Conservation (phyloP, 2,113 vertebrate genomes). For the Smithornis capensis region DNA sequence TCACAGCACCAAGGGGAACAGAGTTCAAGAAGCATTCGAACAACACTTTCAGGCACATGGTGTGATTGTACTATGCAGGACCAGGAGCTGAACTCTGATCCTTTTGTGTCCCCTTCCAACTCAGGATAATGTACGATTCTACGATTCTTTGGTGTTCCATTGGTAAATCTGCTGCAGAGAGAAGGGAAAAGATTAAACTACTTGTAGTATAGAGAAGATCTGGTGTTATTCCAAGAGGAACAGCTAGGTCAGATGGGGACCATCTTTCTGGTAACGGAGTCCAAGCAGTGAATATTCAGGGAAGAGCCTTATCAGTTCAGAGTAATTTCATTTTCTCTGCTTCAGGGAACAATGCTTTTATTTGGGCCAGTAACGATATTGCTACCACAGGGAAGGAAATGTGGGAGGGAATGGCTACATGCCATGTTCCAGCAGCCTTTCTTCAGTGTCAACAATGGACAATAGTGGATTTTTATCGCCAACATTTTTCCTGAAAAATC, state of each 20-base stretch:
- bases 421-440: not conserved
- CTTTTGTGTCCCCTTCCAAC: not conserved
- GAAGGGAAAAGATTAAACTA: not conserved
- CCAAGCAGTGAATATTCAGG: not conserved
- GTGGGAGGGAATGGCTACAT: not conserved
- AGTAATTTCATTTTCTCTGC: not conserved
- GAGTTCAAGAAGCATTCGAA: not conserved
- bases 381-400: not conserved
- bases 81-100: not conserved
- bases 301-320: constrained; percentile 33
- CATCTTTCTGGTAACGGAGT: not conserved
- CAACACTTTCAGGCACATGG: no score
- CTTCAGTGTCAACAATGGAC: not conserved
- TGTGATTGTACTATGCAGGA: not conserved
- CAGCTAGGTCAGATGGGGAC: constrained; percentile 54
- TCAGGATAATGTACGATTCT: not conserved
- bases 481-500: not conserved
- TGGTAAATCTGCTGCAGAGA: not conserved
- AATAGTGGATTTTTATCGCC: not conserved
- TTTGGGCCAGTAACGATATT: not conserved
- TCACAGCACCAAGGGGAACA: not conserved
- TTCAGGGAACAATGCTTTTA: not conserved
- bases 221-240: constrained; percentile 34
- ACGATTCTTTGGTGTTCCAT: not conserved
- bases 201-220: not conserved